phyloP scores from a whole-genome alignment of 2,888 invertebrate species.

The Temnothorax ravouxi region DNA sequence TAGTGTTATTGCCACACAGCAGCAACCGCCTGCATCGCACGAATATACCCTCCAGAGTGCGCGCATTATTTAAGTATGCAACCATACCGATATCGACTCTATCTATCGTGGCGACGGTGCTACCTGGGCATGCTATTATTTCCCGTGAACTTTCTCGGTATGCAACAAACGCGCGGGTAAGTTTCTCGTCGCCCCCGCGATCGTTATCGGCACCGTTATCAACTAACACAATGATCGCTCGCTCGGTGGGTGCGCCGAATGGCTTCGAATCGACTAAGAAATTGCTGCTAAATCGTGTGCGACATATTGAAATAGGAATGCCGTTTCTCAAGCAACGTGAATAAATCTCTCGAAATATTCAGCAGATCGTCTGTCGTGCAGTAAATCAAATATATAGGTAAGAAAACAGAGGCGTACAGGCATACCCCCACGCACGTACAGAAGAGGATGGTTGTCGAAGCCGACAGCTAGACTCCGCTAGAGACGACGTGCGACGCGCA shows the following conservation, averaged over 20 bases:
- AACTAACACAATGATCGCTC: conserved; percentile 21
- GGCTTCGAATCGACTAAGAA: background rate
- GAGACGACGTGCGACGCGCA: conserved; percentile 35
- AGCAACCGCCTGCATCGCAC: conserved; percentile 49
- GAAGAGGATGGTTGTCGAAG: background rate
- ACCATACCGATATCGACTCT: conserved; percentile 40
- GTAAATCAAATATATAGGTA: conserved; percentile 49
- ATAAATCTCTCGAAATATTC: conserved; percentile 23
- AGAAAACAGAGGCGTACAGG: conserved; percentile 37
- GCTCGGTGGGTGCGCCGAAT: background rate
- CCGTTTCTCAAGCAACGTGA: conserved; percentile 6
- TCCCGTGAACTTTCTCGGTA: conserved; percentile 35
- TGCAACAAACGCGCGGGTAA: background rate
- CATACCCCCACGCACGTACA: background rate
- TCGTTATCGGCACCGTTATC: conserved; percentile 18
- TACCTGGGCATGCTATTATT: conserved; percentile 19
- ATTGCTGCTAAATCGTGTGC: conserved; percentile 10
- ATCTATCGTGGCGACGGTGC: conserved; percentile 40
- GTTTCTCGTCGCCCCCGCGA: background rate
- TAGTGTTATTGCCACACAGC: conserved; percentile 53
- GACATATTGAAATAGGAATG: background rate
- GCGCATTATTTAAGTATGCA: conserved; percentile 57
- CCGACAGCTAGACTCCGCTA: background rate
- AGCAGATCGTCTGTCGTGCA: conserved; percentile 45
- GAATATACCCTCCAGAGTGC: conserved; percentile 40